These are phyloP conservation scores for Scleropages formosus DNA, from an alignment of 2,797 vertebrate species.

Conservation along the genomic window DNA sequence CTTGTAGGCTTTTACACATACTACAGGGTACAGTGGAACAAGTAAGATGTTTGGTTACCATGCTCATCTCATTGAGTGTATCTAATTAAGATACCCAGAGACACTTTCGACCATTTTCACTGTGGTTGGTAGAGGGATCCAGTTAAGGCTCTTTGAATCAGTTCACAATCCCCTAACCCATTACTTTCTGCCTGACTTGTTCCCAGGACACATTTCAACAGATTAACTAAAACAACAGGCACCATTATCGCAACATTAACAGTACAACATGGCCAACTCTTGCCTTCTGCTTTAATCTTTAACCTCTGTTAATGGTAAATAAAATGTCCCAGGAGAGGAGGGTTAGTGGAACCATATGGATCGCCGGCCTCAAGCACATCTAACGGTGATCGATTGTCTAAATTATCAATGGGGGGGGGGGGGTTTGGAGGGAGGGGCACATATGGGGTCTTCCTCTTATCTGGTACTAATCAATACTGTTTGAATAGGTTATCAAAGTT, in stretches of 20 bases:
- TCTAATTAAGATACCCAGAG: background rate
- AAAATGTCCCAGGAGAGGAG: slow-evolving; percentile 1
- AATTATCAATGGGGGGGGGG: slow-evolving; percentile 45
- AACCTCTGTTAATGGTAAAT: slow-evolving; percentile 9
- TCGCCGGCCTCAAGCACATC: slow-evolving; percentile 27
- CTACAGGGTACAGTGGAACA: too few species aligned
- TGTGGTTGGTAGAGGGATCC: background rate
- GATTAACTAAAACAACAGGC: slow-evolving; percentile 28
- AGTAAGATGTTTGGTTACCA: too few species aligned
- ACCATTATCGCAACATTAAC: slow-evolving; percentile 24
- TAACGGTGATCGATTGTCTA: slow-evolving; percentile 52
- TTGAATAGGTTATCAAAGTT: slow-evolving; percentile 30
- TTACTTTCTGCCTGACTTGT: background rate
- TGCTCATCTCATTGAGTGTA: too few species aligned
- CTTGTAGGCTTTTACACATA: too few species aligned
- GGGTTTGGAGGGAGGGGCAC: slow-evolving; percentile 1
- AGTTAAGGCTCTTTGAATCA: background rate
- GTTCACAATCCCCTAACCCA: slow-evolving; percentile 14
- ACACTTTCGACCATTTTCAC: background rate
- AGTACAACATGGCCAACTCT: slow-evolving; percentile 5
- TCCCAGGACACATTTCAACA: slow-evolving; percentile 20
- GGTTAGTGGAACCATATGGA: background rate
- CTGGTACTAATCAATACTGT: slow-evolving; percentile 21
- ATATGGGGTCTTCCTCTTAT: slow-evolving; percentile 10
- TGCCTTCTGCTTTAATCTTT: slow-evolving; percentile 13